Base-by-base conservation (phyloP, 2,888 invertebrate species). In the Chymomyza procnemis region DNA sequence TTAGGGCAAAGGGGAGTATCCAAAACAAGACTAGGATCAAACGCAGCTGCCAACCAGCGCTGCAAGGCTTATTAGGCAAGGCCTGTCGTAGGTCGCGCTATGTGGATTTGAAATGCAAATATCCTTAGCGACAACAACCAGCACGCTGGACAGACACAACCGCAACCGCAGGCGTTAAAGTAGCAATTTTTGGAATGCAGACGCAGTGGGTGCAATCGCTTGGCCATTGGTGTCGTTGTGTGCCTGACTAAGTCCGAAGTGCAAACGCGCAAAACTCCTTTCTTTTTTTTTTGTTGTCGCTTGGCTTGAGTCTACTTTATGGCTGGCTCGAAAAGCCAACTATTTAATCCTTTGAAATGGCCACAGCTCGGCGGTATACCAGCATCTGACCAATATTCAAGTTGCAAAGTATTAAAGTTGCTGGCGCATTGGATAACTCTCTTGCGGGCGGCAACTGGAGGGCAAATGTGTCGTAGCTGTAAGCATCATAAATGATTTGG, bases 81-180 rank as follows among this genome's bases (percentile, higher is more conserved):
- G 16, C 50, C 16, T 2, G 50, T 0, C 50, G 14, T 19, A 50
- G 19, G 34, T 5, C 47, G 6, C 21, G 34, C 50, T n/a, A 30
- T 47, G 61, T 66, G 70, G 73, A 82, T 87, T 85, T 75, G 74
- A 85, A 83, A 83, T 83, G 83, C 82, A 87, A 83, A 83, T 87
- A 69, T 67, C 68, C 64, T 12, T 21, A 2, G 54, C 2, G 30
- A 56, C 21, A 56, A 56, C 22, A 56, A 14, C 21, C 3, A 56
- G 14, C 41, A 54, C 16, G 4, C 5, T 3, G 18, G 9, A 41
- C 3, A 41, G n/a, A 30, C 3, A 41, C 6, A 30, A 30, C 21
- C 30, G 66, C 54, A 60, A 69, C 68, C 66, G 6, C 72, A 67
- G 72, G 64, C 69, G 56, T 16, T 21, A 70, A 73, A 73, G 63